phyloP scores from a whole-genome alignment of 1,140 invertebrate species.

The Diplogasteroides magnus region DNA sequence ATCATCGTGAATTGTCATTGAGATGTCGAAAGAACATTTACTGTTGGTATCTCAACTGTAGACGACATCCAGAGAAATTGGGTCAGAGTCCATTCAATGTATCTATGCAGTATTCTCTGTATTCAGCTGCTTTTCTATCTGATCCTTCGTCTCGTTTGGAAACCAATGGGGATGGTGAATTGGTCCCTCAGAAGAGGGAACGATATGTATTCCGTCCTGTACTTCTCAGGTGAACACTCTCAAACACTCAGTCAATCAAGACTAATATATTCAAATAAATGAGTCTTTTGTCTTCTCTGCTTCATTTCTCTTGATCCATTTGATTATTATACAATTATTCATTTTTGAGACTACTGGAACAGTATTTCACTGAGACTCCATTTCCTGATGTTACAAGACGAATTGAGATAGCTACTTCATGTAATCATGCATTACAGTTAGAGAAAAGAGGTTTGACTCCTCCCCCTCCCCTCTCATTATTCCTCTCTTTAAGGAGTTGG shows the following conservation, averaged over 20 bases:
- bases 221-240: conserved; percentile 38
- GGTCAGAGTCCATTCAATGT: conserved; percentile 10
- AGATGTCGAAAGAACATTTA: conserved; percentile 54
- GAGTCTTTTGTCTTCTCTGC: too few species aligned
- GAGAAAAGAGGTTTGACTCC: conserved; percentile 44
- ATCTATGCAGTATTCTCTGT: not conserved
- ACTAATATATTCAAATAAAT: too few species aligned
- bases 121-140: conserved; percentile 38
- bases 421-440: conserved; percentile 40
- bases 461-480: not conserved
- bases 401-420: conserved; percentile 45
- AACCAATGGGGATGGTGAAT: conserved; percentile 52
- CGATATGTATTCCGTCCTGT: conserved; percentile 53
- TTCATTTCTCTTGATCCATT: too few species aligned
- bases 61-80: conserved; percentile 46
- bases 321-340: too few species aligned
- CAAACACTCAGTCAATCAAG: too few species aligned
- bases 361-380: conserved; percentile 38
- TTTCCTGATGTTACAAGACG: conserved; percentile 48
- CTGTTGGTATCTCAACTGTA: conserved; percentile 52
- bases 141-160: conserved; percentile 49
- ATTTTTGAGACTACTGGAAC: too few species aligned
- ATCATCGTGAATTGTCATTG: conserved; percentile 49
- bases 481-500: conserved; percentile 32
- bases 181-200: conserved; percentile 50